Percentiles rank a stretch among this genome's conserved stretches.
phyloP scores from a whole-genome alignment of 2,888 invertebrate genomes.

The Spisula subtruncata region DNA sequence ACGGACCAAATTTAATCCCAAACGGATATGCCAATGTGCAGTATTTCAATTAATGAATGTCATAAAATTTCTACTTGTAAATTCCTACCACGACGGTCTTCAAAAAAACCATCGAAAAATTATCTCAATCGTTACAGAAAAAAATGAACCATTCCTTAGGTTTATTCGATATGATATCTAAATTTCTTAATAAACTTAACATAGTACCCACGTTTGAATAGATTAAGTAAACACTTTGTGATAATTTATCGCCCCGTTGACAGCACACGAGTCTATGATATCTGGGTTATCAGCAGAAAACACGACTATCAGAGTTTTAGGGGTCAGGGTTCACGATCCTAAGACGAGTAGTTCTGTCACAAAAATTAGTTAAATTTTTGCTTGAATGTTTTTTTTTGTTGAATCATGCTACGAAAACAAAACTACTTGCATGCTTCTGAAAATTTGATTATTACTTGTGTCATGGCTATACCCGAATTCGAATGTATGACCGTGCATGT shows the following conservation, averaged over 20 bases:
- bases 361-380: not conserved
- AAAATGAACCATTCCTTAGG: not conserved
- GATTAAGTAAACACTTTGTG: not conserved
- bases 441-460: no score
- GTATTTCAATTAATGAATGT: not conserved
- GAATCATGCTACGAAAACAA: not conserved
- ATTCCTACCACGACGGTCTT: not conserved
- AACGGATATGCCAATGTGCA: not conserved
- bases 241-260: conserved; percentile 4
- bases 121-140: not conserved
- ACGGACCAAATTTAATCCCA: no score
- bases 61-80: not conserved
- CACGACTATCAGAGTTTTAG: conserved; percentile 1
- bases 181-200: conserved; percentile 7
- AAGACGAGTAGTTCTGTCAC: not conserved
- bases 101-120: not conserved
- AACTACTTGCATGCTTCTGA: no score
- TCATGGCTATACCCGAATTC: no score
- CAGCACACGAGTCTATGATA: not conserved
- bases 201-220: not conserved
- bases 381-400: not conserved
- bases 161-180: conserved; percentile 20
- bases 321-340: not conserved
- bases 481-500: no score
- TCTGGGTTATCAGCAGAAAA: not conserved